Evolutionary conservation across 2,113 vertebrate genomes (phyloP).

Genomic region (Lathamus discolor): DNA sequence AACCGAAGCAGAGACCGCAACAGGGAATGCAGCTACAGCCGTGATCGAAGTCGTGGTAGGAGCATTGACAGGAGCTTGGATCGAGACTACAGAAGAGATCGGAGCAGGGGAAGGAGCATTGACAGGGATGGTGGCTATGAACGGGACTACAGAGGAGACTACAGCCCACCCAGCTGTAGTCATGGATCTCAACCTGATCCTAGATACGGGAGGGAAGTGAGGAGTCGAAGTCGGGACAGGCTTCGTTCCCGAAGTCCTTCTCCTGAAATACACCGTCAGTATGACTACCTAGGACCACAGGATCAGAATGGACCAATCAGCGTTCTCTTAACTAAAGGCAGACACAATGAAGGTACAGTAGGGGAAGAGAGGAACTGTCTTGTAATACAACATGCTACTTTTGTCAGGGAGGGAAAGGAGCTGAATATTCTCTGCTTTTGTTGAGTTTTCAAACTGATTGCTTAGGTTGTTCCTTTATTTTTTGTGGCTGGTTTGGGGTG

Average conservation of each 20-base stretch:
- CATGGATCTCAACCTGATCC: constrained; percentile 59
- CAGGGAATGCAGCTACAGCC: constrained; percentile 63
- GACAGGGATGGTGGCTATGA: constrained; percentile 77
- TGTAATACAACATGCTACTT: neutral
- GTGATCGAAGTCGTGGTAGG: constrained; percentile 75
- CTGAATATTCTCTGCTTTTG: neutral
- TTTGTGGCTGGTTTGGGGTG: neutral
- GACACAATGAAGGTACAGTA: constrained; percentile 82
- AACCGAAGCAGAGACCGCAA: constrained; percentile 45
- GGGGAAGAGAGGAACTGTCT: rapidly evolving
- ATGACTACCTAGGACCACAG: neutral
- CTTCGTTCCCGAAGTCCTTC: constrained; percentile 75
- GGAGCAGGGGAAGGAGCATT: constrained; percentile 74
- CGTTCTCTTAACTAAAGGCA: constrained; percentile 89
- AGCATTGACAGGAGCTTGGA: constrained; percentile 80
- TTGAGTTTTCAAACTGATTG: neutral
- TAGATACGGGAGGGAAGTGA: constrained; percentile 52
- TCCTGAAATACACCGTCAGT: neutral
- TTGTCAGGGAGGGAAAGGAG: neutral
- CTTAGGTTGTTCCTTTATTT: neutral
- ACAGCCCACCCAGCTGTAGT: constrained; percentile 69
- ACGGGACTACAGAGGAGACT: constrained; percentile 50
- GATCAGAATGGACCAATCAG: constrained; percentile 80
- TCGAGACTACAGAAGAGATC: constrained; percentile 71
- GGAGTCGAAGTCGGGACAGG: constrained; percentile 78